Evolutionary conservation across 2,797 vertebrate species (phyloP), one percentile per base, ranked within the genome.

Genomic region (Centropyge bicolor): DNA sequence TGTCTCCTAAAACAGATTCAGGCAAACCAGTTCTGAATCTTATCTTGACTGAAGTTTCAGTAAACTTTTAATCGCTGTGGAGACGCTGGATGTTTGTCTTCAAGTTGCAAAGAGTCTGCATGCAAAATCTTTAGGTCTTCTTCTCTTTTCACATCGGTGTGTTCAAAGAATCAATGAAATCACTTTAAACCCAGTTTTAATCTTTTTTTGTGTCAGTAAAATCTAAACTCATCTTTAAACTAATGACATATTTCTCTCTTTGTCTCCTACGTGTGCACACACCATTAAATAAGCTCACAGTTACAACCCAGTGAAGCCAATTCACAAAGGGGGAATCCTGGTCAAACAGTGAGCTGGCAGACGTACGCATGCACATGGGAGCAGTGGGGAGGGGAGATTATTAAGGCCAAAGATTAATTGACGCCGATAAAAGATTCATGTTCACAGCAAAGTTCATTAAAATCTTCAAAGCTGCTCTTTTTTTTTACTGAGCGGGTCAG

Each of bases 381-480:
- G 70, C 71, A 27, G 70, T 68, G 76, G 84, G 76, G 80, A 82
- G 74, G n/a, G 66, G 48, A 85, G 89, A 93, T 93, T 91, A 91
- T 90, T 76, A 86, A 90, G 85, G 85, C 78, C 87, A 86, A 80
- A 90, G 90, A 92, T 94, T 93, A 95, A 94, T 89, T 92, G 89
- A 87, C 24, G 31, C 83, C 89, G 89, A 93, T 93, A 85, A 95
- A 94, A 94, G 78, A 93, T 93, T 93, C 90, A 92, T 92, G 89
- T 94, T 91, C 81, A 64, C 73, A 70, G 80, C 84, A 86, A 82
- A 92, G 90, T 93, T 94, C 86, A 93, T 94, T 94, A 93, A 91
- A 94, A 92, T 82, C 84, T 92, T 93, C 81, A 93, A 91, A 91
- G 76, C 49, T 4, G 41, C 20, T 54, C 84, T 84, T 83, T 72